Conservation (phyloP, 2,888 invertebrate species). For the Lycaena phlaeas region DNA sequence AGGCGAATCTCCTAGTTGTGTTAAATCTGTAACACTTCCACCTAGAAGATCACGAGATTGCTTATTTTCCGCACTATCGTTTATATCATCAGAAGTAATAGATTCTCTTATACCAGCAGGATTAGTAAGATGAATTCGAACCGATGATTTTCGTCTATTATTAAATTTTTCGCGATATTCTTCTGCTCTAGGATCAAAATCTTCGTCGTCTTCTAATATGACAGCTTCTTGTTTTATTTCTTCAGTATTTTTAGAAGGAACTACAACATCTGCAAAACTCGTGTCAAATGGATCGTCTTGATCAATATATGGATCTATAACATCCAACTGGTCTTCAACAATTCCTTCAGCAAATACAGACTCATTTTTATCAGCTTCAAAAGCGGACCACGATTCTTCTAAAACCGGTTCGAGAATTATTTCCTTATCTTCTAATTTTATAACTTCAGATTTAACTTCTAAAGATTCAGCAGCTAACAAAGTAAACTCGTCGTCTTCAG, state of each 20-base stretch:
- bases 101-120: constrained; percentile 75
- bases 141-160: constrained; percentile 62
- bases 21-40: constrained; percentile 83
- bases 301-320: constrained; percentile 61
- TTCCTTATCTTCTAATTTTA: constrained; percentile 51
- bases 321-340: constrained; percentile 59
- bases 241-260: constrained; percentile 62
- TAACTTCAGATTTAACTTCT: constrained; percentile 65
- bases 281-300: constrained; percentile 90
- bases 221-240: constrained; percentile 53
- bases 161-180: constrained; percentile 56
- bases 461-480: constrained; percentile 84
- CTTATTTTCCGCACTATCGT: constrained; percentile 50
- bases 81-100: constrained; percentile 65
- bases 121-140: constrained; percentile 76
- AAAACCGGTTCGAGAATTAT: constrained; percentile 55
- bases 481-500: constrained; percentile 84
- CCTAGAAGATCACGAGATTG: constrained; percentile 79
- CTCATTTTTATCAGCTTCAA: constrained; percentile 70
- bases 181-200: constrained; percentile 78
- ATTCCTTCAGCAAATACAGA: constrained; percentile 58
- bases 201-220: constrained; percentile 63
- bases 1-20: constrained; percentile 78
- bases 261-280: constrained; percentile 83
- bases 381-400: constrained; percentile 77